These are phyloP conservation scores for Terrapene triunguis DNA, from an alignment of 2,113 vertebrate species.

Conservation along the genomic window DNA sequence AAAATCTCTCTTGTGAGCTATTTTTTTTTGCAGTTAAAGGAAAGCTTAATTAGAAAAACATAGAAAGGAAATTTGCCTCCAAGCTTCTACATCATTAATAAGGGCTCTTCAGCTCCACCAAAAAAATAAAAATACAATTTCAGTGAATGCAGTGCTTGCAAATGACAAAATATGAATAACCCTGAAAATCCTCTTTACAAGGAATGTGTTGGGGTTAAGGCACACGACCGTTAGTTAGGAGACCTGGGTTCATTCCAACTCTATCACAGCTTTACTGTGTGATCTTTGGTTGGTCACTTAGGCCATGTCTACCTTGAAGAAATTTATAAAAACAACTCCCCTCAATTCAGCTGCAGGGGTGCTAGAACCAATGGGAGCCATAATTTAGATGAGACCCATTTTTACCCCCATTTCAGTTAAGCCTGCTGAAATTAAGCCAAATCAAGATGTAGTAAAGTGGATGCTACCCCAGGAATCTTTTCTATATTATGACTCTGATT, in stretches of 20 bases:
- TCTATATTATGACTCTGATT: not conserved
- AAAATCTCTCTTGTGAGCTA: slow-evolving; percentile 55
- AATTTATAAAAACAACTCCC: slow-evolving; percentile 31
- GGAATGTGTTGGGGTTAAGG: not conserved
- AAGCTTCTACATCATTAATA: slow-evolving; percentile 32
- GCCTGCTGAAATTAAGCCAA: slow-evolving; percentile 2
- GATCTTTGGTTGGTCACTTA: slow-evolving; percentile 17
- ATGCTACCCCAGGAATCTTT: not conserved
- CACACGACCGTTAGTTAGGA: not conserved
- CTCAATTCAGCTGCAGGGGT: not conserved
- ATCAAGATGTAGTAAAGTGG: not conserved
- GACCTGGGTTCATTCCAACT: slow-evolving; percentile 29
- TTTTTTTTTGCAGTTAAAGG: not conserved
- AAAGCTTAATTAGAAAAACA: slow-evolving; percentile 16
- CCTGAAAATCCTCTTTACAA: slow-evolving; percentile 45
- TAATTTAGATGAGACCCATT: not conserved
- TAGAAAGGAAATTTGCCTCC: slow-evolving; percentile 11
- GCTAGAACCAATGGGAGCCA: not conserved
- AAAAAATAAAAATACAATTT: slow-evolving; percentile 61
- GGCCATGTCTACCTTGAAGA: not conserved
- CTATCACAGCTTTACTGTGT: not conserved
- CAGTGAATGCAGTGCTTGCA: slow-evolving; percentile 34
- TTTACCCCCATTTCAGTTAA: not conserved
- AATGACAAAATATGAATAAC: slow-evolving; percentile 31
- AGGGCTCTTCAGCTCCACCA: slow-evolving; percentile 17